A percentile compares a stretch with the other conserved stretches of the same genome.
Evolutionary conservation across 1,140 invertebrate genomes (phyloP).

Genomic region (Drosophila bocqueti): DNA sequence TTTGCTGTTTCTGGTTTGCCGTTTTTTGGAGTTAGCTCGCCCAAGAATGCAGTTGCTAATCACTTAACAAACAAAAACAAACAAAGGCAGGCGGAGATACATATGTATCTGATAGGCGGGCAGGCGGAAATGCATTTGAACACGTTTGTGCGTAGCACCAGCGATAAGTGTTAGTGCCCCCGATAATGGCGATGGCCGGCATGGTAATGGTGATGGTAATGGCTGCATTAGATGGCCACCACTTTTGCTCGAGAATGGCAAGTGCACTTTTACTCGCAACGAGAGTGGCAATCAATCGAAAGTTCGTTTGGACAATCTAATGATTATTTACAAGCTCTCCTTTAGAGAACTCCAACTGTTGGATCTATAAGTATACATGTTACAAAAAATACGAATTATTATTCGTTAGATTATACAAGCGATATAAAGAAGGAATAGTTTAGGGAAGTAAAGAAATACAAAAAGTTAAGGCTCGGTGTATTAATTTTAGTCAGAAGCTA

Average conservation of each 20-base stretch:
- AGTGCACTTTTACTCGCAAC: slow-evolving; percentile 66
- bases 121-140: slow-evolving; percentile 78
- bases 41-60: slow-evolving; percentile 53
- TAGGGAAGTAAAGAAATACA: not conserved
- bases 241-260: slow-evolving; percentile 57
- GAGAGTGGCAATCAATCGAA: slow-evolving; percentile 66
- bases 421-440: not conserved
- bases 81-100: slow-evolving; percentile 25
- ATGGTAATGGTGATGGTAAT: slow-evolving; percentile 25
- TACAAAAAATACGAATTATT: not conserved
- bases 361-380: not conserved
- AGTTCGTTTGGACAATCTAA: slow-evolving; percentile 27
- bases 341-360: not conserved
- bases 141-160: slow-evolving; percentile 73
- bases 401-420: too few species aligned
- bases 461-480: not conserved
- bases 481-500: not conserved
- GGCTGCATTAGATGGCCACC: slow-evolving; percentile 49
- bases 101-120: slow-evolving; percentile 49
- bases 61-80: slow-evolving; percentile 55
- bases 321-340: not conserved
- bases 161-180: slow-evolving; percentile 45
- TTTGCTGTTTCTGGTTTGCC: slow-evolving; percentile 32
- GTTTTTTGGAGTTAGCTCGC: slow-evolving; percentile 32
- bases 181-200: slow-evolving; percentile 33